Evolutionary conservation across 2,797 vertebrate species (phyloP).

Genomic region (Pseudochaenichthys georgianus): DNA sequence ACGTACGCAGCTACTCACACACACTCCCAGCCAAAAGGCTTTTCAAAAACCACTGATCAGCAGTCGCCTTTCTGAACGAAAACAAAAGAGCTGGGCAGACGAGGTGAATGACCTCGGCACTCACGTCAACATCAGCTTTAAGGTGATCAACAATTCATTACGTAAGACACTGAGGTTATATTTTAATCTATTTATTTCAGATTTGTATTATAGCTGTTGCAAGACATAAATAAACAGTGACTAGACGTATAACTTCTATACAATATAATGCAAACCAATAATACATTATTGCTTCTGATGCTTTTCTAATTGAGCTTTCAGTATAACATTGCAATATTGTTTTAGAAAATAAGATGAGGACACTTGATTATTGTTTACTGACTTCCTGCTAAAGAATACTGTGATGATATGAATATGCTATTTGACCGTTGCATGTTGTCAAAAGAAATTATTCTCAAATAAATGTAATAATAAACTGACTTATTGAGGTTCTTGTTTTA

Average conservation of each 20-base stretch:
- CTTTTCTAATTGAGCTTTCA: neutral
- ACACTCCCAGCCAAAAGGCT: constrained; percentile 56
- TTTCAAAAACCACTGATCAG: constrained; percentile 80
- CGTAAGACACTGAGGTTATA: neutral
- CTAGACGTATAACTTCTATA: neutral
- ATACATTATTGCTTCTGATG: too few relatives aligned
- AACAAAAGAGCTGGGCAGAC: constrained; percentile 75
- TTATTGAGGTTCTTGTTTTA: neutral
- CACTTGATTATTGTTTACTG: neutral
- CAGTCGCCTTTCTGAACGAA: constrained; percentile 76
- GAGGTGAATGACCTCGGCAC: constrained; percentile 63
- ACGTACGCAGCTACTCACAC: constrained; percentile 30
- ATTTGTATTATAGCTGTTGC: neutral
- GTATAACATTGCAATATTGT: neutral
- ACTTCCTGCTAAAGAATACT: neutral
- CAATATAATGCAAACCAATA: neutral
- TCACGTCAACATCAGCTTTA: constrained; percentile 41
- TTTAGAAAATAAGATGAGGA: too few relatives aligned
- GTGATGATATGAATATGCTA: neutral
- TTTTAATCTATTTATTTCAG: neutral
- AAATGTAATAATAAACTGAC: neutral
- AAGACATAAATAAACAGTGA: neutral
- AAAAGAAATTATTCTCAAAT: neutral
- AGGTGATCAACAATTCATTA: constrained; percentile 20
- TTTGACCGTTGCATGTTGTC: neutral